Evolutionary conservation across 2,888 invertebrate species (phyloP).

Genomic region (Hymenopus coronatus): DNA sequence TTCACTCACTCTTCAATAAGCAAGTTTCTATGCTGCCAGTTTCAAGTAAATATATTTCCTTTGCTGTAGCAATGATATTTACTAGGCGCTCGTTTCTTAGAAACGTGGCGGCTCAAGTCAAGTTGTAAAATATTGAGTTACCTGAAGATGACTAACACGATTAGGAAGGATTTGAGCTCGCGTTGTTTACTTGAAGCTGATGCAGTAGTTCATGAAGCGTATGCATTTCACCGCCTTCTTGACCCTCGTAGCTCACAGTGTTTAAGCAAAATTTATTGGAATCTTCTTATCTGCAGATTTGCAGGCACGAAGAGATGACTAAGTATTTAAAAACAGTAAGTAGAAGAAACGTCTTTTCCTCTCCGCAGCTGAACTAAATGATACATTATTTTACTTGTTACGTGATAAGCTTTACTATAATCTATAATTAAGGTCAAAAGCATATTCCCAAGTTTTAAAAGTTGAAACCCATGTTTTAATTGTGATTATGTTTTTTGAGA

Average conservation of each 20-base stretch:
- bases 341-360: neutral
- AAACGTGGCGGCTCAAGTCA: neutral
- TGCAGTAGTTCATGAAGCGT: neutral
- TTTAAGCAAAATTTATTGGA: neutral
- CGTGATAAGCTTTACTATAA: too few species aligned
- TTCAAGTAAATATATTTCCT: neutral
- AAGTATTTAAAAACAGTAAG: neutral
- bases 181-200: neutral
- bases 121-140: neutral
- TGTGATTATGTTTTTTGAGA: too few species aligned
- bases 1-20: neutral
- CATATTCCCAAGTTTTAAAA: too few species aligned
- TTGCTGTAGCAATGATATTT: neutral
- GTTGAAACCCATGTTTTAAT: too few species aligned
- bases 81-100: neutral
- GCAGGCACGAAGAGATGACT: neutral
- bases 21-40: neutral
- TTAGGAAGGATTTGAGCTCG: neutral
- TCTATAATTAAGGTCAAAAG: too few species aligned
- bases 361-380: too few species aligned
- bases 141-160: neutral
- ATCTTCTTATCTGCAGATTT: neutral
- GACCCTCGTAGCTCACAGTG: neutral
- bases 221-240: neutral
- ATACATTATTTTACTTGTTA: too few species aligned